Evolutionary conservation across 2,113 vertebrate genomes (phyloP).

Genomic region (Tiliqua scincoides): DNA sequence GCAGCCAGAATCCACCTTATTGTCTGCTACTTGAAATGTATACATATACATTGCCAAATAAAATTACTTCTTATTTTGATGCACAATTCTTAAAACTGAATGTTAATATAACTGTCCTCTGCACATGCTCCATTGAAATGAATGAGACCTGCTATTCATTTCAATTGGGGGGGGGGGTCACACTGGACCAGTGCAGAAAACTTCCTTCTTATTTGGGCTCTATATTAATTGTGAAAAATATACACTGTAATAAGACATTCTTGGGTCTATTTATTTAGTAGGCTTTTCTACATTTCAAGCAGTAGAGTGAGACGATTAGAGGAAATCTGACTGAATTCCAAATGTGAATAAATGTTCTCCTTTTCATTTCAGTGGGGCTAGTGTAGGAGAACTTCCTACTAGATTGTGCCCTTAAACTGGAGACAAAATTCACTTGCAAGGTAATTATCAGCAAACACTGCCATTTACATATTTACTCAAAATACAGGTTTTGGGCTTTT

Average conservation of each 20-base stretch:
- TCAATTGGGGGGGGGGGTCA: neutral
- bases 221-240: neutral
- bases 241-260: neutral
- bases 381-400: neutral
- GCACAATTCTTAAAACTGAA: neutral
- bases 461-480: constrained; percentile 2
- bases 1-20: constrained; percentile 3
- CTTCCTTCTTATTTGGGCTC: neutral
- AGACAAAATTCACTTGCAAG: neutral
- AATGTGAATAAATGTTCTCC: neutral
- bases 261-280: neutral
- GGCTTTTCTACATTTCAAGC: neutral
- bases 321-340: neutral
- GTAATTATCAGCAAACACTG: neutral
- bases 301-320: neutral
- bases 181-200: too few species aligned
- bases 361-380: neutral
- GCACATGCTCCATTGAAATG: neutral
- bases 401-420: neutral
- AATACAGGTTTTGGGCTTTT: neutral
- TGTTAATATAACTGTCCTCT: neutral
- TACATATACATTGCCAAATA: neutral
- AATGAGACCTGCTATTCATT: neutral
- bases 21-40: constrained; percentile 17
- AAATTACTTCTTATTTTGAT: neutral